These are phyloP conservation scores for Anseranas semipalmata DNA, from an alignment of 2,113 vertebrate species.

Conservation along the genomic window DNA sequence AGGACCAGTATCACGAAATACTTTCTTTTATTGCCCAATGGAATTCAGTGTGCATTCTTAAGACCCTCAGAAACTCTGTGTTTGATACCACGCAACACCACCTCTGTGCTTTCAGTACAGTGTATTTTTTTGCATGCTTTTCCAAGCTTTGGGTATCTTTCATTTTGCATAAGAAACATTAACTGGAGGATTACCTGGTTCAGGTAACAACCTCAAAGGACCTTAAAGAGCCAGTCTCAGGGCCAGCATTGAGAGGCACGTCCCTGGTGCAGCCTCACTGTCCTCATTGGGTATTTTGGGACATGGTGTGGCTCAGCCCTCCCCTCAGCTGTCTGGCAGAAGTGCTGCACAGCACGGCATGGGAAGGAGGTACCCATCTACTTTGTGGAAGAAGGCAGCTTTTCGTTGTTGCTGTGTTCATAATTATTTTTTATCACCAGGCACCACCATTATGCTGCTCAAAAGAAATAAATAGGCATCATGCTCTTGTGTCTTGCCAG, in stretches of 20 bases:
- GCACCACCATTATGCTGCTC: background rate
- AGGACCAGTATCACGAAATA: background rate
- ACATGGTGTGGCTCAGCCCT: background rate
- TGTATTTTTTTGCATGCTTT: background rate
- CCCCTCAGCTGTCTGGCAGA: background rate
- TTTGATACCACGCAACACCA: background rate
- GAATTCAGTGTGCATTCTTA: background rate
- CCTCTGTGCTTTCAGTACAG: background rate
- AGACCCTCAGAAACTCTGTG: background rate
- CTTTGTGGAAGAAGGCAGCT: background rate
- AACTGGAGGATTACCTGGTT: background rate
- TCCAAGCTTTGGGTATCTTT: background rate
- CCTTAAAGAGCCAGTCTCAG: background rate
- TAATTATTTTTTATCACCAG: background rate
- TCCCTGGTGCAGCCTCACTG: background rate
- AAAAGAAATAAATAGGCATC: background rate
- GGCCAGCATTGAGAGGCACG: background rate
- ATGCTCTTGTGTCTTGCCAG: background rate
- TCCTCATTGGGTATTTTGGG: background rate
- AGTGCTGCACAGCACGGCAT: rapidly evolving
- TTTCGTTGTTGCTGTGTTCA: background rate
- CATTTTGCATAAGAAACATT: background rate
- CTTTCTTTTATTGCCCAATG: background rate
- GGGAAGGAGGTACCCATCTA: background rate
- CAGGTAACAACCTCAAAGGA: background rate